Percentiles rank a stretch among this genome's conserved stretches.
Conservation (phyloP, 92 coral and sea anemone species). For the Heteractis magnifica region DNA sequence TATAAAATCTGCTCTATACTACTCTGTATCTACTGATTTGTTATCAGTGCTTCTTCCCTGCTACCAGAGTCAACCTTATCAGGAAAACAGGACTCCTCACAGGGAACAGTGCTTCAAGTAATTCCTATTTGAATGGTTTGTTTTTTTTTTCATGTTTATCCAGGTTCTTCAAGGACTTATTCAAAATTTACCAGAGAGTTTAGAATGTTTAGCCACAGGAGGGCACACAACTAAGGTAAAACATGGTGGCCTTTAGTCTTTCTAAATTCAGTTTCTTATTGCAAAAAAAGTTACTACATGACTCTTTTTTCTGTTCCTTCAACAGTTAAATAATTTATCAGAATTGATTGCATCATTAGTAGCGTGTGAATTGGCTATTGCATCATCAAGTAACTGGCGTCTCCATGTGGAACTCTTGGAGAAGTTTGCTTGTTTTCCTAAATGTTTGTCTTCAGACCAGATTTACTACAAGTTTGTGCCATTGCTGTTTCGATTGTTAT, state of each 20-base stretch:
- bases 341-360: slow-evolving; percentile 92
- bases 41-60: too few species aligned
- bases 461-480: slow-evolving; percentile 99
- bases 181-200: slow-evolving; percentile 83
- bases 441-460: slow-evolving; percentile 93
- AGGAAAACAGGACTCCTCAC: too few species aligned
- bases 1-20: too few species aligned
- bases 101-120: too few species aligned
- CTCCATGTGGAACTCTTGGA: slow-evolving; percentile 87
- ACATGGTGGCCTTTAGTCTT: not conserved
- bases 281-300: not conserved
- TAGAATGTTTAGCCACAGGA: slow-evolving; percentile 88
- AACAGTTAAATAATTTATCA: slow-evolving; percentile 94
- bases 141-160: not conserved
- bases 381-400: slow-evolving; percentile 98
- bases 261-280: not conserved
- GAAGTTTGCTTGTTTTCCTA: slow-evolving; percentile 87
- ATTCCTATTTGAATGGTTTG: not conserved
- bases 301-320: not conserved
- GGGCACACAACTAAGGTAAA: slow-evolving; percentile 86
- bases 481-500: slow-evolving; percentile 79
- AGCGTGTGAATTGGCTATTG: slow-evolving; percentile 93
- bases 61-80: too few species aligned
- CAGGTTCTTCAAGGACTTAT: slow-evolving; percentile 96
- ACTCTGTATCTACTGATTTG: too few species aligned